These are phyloP conservation scores for Chymomyza caudatula DNA, from an alignment of 2,888 invertebrate species.

Conservation along the genomic window DNA sequence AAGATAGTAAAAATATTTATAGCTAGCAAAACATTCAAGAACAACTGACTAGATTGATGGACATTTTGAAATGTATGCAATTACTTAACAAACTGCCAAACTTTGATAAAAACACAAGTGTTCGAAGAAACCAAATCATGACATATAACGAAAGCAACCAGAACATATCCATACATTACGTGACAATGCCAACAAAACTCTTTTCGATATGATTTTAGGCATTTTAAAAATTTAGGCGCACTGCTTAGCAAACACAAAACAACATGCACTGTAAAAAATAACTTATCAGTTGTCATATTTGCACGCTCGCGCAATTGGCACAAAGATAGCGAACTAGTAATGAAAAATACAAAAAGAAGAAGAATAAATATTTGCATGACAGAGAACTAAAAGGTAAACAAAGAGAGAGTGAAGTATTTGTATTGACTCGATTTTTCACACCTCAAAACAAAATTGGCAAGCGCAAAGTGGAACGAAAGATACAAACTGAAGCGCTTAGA, in stretches of 20 bases:
- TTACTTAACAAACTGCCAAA: neutral
- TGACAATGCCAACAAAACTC: neutral
- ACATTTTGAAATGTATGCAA: too few species aligned
- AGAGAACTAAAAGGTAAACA: conserved; percentile 26
- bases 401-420: too few species aligned
- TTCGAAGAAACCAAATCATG: neutral
- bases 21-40: neutral
- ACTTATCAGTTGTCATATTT: neutral
- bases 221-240: conserved; percentile 1
- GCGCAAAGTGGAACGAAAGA: conserved; percentile 38
- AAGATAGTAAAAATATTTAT: neutral
- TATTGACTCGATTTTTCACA: conserved; percentile 53
- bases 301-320: neutral
- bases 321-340: neutral
- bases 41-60: neutral
- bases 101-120: neutral
- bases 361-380: neutral
- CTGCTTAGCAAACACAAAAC: neutral
- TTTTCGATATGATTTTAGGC: neutral
- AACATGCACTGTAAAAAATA: neutral
- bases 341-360: neutral
- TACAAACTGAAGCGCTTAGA: conserved; percentile 11
- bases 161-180: neutral
- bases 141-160: too few species aligned
- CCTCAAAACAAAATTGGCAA: conserved; percentile 38